Base-by-base conservation (phyloP, 2,797 vertebrate genomes). In the Neosilurus mollespiculum region DNA sequence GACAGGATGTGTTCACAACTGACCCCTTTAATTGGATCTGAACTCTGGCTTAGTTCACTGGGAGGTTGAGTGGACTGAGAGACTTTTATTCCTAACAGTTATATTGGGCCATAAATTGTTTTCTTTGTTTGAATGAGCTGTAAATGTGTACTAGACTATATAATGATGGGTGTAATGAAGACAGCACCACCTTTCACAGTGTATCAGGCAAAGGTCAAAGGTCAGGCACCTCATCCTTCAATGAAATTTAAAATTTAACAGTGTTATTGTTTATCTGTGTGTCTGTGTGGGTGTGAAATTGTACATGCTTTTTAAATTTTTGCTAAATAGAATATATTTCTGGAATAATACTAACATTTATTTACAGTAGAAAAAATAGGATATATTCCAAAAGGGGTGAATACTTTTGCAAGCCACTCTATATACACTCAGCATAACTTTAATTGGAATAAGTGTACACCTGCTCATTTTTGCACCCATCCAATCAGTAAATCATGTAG, bases 31-130 rank as follows among this genome's bases (percentile, higher is more conserved):
- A 83, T 87, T 85, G 83, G 86, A 83, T 83, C 73, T 82, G 82
- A 83, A 76, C 83, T 72, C 56, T 81, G 77, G 65, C 56, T 75
- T 78, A 88, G 85, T 87, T 89, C 91, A 91, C 89, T 3, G 64
- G 37, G 34, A 88, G 84, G 82, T 87, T 90, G 89, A 88, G 91
- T 88, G 89, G 89, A 88, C 91, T 89, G 87, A 87, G n/a, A 73
- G 69, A 58, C 20, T 69, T 79, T 80, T 82, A 67, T 80, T 73
- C 62, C 58, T 85, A 83, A 75, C 81, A 82, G 76, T 80, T 85
- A 82, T 83, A 85, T 75, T 67, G 84, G 81, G 84, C 69, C 62
- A 59, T 85, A 85, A 85, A 85, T 73, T 85, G 84, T 82, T 83
- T 73, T 62, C 61, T 24, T 85, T 82, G 81, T 85, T 75, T 83